Base-by-base conservation (phyloP, 2,797 vertebrate species). In the Propithecus deckenii region DNA sequence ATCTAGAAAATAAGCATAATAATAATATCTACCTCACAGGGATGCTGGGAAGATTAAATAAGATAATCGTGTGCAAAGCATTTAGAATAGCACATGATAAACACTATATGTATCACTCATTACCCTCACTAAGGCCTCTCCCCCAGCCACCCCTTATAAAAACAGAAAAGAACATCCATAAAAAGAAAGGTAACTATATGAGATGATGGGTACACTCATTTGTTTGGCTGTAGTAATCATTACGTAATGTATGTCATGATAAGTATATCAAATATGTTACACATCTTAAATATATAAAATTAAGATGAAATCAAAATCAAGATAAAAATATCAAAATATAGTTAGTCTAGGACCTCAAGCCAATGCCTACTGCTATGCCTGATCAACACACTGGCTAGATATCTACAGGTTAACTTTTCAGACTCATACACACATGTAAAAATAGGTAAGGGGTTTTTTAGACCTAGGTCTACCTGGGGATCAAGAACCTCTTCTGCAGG, bases 91-190 rank as follows among this genome's bases (percentile, higher is more conserved):
- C 23, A 38, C 20, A 57, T n/a, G 46, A 90, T 75, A 43, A 94
- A 79, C 28, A 61, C 18, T 69, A 22, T 55, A 57, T 17, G 25
- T 81, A 14, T 63, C 76, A 55, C 18, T 83, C 5, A 43, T 93
- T 84, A 57, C 86, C 91, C 65, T 78, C 61, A 92, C 78, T 35
- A 95, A 94, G 61, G 22, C 7, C 41, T 74, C 8, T 84, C 9
- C 30, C 20, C 43, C 80, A 94, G 57, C 35, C 35, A 84, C 86
- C 52, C 30, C 32, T 38, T 86, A 83, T 22, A 85, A 28, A 89
- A 96, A 94, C n/a, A 95, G 38, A 90, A 72, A 86, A 90, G 11
- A 86, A 35, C 59, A 69, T 41, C 10, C 84, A 13, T 76, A 95
- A 84, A 89, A 84, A 57, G 46, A 41, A 86, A 86, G 15, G 25